These are phyloP conservation scores for Cephalopterus ornatus DNA, from an alignment of 2,113 vertebrate genomes.

Conservation along the genomic window DNA sequence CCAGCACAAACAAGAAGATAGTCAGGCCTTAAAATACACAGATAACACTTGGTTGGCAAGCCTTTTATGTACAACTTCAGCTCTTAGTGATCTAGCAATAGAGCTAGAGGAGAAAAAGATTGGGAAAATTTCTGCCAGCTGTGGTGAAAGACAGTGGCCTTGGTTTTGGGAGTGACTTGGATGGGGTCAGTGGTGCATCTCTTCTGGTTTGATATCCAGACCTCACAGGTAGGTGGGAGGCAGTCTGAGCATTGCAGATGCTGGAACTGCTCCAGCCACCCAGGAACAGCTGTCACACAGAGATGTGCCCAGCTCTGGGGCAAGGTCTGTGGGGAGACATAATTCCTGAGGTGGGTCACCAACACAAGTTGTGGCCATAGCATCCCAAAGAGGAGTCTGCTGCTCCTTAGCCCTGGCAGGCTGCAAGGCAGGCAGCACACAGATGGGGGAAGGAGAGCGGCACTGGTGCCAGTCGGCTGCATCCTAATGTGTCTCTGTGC, in stretches of 20 bases:
- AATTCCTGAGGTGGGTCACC: not conserved
- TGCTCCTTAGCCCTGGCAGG: not conserved
- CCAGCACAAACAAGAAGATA: not conserved
- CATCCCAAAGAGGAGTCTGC: not conserved
- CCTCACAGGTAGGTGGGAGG: not conserved
- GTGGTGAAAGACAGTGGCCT: not conserved
- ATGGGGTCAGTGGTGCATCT: not conserved
- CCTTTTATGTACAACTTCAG: not conserved
- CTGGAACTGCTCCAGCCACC: not conserved
- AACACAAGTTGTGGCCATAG: not conserved
- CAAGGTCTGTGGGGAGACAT: accelerated
- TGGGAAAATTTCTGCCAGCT: not conserved
- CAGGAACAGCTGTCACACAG: not conserved
- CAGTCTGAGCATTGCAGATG: accelerated
- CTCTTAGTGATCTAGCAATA: not conserved
- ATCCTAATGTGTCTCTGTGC: not conserved
- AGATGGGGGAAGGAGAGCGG: not conserved
- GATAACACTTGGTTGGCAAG: not conserved
- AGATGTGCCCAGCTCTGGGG: accelerated
- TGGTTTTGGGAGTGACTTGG: not conserved
- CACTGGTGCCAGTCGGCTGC: accelerated
- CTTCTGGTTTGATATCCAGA: not conserved
- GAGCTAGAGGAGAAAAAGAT: not conserved
- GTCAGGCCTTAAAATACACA: not conserved
- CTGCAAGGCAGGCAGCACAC: not conserved